Evolutionary conservation across 2,888 invertebrate species (phyloP), one percentile per base, ranked within the genome.

Genomic region (Synanthedon andrenaeformis): DNA sequence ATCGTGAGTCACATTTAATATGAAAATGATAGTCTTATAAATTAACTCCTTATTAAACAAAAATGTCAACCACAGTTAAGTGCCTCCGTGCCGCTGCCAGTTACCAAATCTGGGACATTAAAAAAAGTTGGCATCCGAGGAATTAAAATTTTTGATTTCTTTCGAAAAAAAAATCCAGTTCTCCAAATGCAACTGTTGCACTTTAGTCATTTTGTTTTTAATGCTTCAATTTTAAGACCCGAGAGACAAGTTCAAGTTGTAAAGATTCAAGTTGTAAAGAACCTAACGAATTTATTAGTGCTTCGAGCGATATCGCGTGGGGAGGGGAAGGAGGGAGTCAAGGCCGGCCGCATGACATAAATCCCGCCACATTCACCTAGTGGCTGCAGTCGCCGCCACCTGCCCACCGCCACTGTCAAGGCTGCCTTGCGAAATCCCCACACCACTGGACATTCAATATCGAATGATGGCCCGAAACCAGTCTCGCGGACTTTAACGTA

Each of bases 361-460:
- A 82, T 82, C 80, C 80, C 79, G 54, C 79, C 72, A 78, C 82
- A 83, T 82, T 85, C 84, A 84, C 84, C 83, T 82, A 80, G 78
- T 79, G 81, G 72, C 79, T 75, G 75, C 69, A 69, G 62, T 59
- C 60, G 65, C 63, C 64, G 59, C 61, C 75, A 74, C 72, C 72
- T 74, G 77, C 72, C 71, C 70, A 69, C 70, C 75, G 70, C 75
- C 81, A 85, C 72, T 85, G 86, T 76, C 86, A 86, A 85, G 86
- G 86, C 79, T 83, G 68, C 60, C 70, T 85, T 85, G 79, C 79
- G 81, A 81, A 79, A 83, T 67, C 45, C 45, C 13, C 35, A 35
- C 35, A 35, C 13, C 45, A 45, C 45, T 14, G 14, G 45, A 45
- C 45, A 45, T 45, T 45, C 66, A 54, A 14, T 45, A 45, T 17